phyloP scores from a whole-genome alignment of 2,113 vertebrate species.

The Mastomys coucha region DNA sequence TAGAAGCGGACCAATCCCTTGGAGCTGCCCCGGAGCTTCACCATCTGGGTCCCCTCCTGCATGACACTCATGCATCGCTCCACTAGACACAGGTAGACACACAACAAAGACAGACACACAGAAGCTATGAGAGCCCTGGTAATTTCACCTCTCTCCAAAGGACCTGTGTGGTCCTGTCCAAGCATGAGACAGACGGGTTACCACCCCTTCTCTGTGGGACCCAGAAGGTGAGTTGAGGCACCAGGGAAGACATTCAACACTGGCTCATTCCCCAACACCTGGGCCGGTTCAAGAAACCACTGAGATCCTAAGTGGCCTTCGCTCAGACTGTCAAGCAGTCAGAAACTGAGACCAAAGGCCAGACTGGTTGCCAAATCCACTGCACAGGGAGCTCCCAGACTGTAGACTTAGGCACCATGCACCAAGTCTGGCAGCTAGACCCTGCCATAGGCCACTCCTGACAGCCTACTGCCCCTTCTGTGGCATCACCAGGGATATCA shows the following conservation, averaged over 20 bases:
- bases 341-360: not conserved
- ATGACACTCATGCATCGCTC: constrained; percentile 98
- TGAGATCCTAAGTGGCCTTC: no score
- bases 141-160: not conserved
- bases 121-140: not conserved
- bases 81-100: constrained; percentile 87
- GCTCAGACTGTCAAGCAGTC: not conserved
- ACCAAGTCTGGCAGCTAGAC: not conserved
- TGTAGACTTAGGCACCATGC: accelerated
- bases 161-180: not conserved
- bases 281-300: not conserved
- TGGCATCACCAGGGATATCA: not conserved
- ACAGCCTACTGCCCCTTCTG: no score
- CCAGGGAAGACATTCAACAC: not conserved
- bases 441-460: not conserved
- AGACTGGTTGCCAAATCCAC: no score
- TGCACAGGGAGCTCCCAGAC: accelerated
- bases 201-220: accelerated
- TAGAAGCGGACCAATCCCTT: constrained; percentile 96
- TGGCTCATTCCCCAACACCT: accelerated
- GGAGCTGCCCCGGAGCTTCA: constrained; percentile 96
- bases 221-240: not conserved
- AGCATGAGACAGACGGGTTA: not conserved
- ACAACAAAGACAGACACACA: not conserved
- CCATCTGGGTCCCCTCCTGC: constrained; percentile 97